Conservation (phyloP, 2,113 vertebrate species). For the Addax nasomaculatus region DNA sequence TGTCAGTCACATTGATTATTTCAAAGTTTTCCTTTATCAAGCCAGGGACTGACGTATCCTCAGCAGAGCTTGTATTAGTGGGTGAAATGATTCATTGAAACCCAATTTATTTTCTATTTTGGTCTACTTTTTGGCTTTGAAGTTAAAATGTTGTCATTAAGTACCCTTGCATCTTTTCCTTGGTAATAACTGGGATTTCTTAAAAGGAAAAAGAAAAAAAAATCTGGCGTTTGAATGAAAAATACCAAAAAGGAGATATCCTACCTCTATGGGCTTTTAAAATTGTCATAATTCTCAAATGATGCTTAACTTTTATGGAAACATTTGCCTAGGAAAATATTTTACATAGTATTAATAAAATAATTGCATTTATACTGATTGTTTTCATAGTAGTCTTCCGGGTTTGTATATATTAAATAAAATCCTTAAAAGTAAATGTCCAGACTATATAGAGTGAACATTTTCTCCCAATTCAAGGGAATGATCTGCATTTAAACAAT, state of each 20-base stretch:
- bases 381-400: constrained; percentile 3
- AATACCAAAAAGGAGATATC: not conserved
- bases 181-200: constrained; percentile 19
- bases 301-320: not conserved
- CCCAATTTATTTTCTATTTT: constrained; percentile 60
- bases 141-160: constrained; percentile 44
- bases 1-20: constrained; percentile 55
- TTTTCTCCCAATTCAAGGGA: constrained; percentile 67
- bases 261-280: not conserved
- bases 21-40: constrained; percentile 70
- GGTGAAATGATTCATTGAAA: constrained; percentile 70
- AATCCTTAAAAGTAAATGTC: constrained; percentile 53
- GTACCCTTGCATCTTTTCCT: constrained; percentile 31
- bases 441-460: constrained; percentile 50
- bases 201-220: not conserved
- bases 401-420: constrained; percentile 10
- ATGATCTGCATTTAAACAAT: constrained; percentile 35
- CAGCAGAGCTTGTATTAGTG: not conserved
- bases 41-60: not conserved
- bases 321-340: not conserved
- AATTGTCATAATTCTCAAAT: not conserved
- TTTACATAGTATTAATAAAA: constrained; percentile 16
- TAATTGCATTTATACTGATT: not conserved
- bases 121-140: constrained; percentile 48
- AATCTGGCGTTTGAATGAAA: not conserved